Percentiles rank a stretch among this genome's conserved stretches.
Conservation (phyloP, 2,797 vertebrate genomes). For the Eutrigla gurnardus region DNA sequence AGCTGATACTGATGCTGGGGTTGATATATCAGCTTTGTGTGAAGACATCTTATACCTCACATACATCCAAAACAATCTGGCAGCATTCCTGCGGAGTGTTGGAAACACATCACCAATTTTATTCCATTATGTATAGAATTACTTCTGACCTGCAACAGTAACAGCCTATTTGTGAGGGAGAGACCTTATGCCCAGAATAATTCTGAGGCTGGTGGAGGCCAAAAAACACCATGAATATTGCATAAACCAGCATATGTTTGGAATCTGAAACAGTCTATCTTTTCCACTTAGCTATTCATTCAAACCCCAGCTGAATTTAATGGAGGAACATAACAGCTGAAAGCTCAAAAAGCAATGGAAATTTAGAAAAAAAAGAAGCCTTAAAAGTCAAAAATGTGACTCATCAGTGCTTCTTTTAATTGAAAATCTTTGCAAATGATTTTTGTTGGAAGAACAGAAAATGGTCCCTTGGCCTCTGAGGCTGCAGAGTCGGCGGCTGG, state of each 20-base stretch:
- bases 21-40: conserved; percentile 64
- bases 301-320: conserved; percentile 34
- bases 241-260: conserved; percentile 70
- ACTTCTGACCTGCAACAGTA: conserved; percentile 69
- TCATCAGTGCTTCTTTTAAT: conserved; percentile 44
- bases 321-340: conserved; percentile 22
- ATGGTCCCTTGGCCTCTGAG: neutral
- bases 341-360: conserved; percentile 29
- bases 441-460: conserved; percentile 32
- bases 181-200: conserved; percentile 66
- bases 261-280: conserved; percentile 65
- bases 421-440: conserved; percentile 32
- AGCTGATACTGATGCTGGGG: conserved; percentile 10
- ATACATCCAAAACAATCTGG: conserved; percentile 69
- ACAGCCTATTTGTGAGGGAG: conserved; percentile 67
- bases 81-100: conserved; percentile 57
- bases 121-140: conserved; percentile 71
- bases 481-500: neutral
- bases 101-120: conserved; percentile 68
- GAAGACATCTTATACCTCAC: conserved; percentile 60
- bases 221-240: conserved; percentile 73
- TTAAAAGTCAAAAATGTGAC: conserved; percentile 32
- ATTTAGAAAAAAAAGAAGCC: conserved; percentile 11
- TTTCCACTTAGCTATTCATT: conserved; percentile 52
- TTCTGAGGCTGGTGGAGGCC: conserved; percentile 51